Evolutionary conservation across 2,797 vertebrate genomes (phyloP).

Genomic region (Etheostoma nigrum): DNA sequence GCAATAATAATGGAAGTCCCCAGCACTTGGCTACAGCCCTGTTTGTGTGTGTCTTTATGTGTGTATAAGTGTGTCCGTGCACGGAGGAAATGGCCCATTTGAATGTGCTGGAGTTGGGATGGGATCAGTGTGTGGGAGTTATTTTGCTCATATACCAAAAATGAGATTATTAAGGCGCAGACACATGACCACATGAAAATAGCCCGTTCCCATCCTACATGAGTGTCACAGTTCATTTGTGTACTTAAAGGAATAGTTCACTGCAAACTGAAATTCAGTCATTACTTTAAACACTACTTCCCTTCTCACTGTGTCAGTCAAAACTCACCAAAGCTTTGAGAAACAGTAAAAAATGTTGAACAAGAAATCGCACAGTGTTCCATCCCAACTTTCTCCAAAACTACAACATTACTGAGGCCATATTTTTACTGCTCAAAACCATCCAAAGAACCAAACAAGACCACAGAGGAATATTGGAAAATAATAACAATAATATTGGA

Average conservation of each 20-base stretch:
- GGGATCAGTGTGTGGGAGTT: conserved; percentile 78
- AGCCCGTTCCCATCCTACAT: conserved; percentile 61
- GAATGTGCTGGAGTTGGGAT: conserved; percentile 70
- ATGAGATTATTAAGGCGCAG: conserved; percentile 69
- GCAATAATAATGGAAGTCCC: conserved; percentile 83
- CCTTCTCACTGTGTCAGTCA: conserved; percentile 34
- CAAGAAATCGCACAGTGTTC: conserved; percentile 22
- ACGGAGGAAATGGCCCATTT: conserved; percentile 76
- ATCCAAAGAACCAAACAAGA: conserved; percentile 9
- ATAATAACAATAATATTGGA: not conserved
- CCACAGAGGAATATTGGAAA: not conserved
- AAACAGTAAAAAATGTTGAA: conserved; percentile 2
- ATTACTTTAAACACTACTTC: conserved; percentile 42
- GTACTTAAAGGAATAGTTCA: conserved; percentile 50
- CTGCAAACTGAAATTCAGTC: conserved; percentile 48
- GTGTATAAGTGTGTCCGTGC: conserved; percentile 34
- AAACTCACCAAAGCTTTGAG: conserved; percentile 26
- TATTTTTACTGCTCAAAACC: not conserved
- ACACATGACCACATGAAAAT: conserved; percentile 68
- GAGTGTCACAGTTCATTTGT: conserved; percentile 64
- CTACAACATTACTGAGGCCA: not conserved
- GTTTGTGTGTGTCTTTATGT: conserved; percentile 47
- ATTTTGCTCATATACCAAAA: conserved; percentile 78
- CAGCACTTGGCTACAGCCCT: conserved; percentile 73
- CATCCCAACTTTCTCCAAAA: conserved; percentile 25